Evolutionary conservation across 2,888 invertebrate species (phyloP).

Genomic region (Lepidocyrtoides sp.): DNA sequence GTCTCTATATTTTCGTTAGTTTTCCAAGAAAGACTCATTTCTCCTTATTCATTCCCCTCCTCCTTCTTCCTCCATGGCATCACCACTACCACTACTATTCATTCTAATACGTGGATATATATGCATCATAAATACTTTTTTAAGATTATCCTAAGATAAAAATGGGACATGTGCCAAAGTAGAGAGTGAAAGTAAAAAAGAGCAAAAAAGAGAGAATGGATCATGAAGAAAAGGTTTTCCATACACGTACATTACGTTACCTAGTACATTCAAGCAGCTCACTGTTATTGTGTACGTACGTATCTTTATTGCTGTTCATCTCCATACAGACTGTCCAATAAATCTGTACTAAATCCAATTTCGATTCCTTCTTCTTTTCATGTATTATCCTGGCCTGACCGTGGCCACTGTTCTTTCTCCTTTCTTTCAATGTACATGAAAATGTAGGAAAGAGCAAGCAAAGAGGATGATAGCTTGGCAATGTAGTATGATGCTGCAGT

Average conservation of each 20-base stretch:
- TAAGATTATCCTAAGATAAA: slow-evolving; percentile 46
- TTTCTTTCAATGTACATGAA: background rate
- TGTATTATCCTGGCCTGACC: too few species aligned
- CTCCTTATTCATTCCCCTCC: background rate
- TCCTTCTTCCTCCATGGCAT: background rate
- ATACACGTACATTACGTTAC: background rate
- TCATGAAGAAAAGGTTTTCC: background rate
- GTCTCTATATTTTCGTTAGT: slow-evolving; percentile 9
- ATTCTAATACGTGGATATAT: background rate
- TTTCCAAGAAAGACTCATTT: background rate
- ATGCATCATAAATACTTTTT: slow-evolving; percentile 24
- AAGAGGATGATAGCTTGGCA: background rate
- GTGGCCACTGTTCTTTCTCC: background rate
- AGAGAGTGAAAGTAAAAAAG: slow-evolving; percentile 41
- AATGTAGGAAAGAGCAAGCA: background rate
- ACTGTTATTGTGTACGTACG: background rate
- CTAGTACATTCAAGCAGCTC: background rate
- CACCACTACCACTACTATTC: background rate
- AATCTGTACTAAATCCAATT: slow-evolving; percentile 84
- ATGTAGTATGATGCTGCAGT: background rate
- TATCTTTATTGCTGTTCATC: slow-evolving; percentile 71
- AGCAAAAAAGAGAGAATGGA: background rate
- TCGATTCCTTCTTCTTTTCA: slow-evolving; percentile 63
- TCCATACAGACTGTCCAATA: slow-evolving; percentile 81
- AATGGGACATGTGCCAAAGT: slow-evolving; percentile 58